Evolutionary conservation across 2,113 vertebrate genomes (phyloP).

Genomic region (Antechinus flavipes): DNA sequence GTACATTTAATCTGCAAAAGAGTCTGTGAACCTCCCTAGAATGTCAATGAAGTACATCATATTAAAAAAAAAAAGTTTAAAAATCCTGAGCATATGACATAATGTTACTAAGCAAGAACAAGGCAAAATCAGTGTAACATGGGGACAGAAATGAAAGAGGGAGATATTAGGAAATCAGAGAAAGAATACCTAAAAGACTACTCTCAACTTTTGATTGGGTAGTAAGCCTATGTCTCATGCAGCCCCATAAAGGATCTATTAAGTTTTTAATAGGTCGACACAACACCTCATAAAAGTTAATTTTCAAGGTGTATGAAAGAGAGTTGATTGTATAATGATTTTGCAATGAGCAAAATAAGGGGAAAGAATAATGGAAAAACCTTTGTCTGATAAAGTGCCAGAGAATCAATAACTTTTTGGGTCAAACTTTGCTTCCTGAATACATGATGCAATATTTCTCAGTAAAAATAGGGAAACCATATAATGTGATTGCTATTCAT

Average conservation of each 20-base stretch:
- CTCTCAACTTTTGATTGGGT: not conserved
- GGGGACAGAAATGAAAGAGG: not conserved
- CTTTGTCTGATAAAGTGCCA: not conserved
- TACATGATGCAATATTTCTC: not conserved
- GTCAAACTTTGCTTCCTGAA: not conserved
- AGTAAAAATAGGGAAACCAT: not conserved
- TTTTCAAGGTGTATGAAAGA: accelerated
- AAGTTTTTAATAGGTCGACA: not conserved
- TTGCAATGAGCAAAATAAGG: not conserved
- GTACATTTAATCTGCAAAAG: not conserved
- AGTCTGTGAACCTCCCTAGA: not conserved
- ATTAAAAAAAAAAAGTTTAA: not conserved
- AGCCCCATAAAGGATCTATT: not conserved
- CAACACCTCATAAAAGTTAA: not conserved
- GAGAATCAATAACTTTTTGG: not conserved
- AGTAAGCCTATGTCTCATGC: not conserved
- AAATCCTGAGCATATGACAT: not conserved
- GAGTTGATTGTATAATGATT: not conserved
- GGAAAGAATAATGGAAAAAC: not conserved
- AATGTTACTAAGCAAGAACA: not conserved
- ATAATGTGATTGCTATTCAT: accelerated
- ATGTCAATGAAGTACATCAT: not conserved
- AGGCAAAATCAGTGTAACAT: not conserved
- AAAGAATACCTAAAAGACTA: not conserved
- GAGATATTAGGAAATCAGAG: not conserved